Base-by-base conservation (phyloP, 2,797 vertebrate species). In the Cyprinella venusta region DNA sequence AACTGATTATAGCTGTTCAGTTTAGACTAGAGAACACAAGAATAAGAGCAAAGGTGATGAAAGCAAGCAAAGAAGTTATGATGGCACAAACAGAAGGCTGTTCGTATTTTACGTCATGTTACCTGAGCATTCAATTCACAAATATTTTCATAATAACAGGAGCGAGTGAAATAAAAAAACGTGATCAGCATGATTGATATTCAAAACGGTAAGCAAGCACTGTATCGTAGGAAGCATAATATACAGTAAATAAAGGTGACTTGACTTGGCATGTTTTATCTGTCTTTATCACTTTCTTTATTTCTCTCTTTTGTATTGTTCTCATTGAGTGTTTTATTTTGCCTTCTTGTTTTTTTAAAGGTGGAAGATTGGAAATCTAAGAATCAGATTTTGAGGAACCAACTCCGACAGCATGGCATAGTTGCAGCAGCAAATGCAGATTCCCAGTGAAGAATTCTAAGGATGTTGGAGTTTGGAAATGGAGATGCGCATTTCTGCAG, bases 281-380 rank as follows among this genome's bases (percentile, higher is more conserved):
- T 45, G 13, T 70, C n/a, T 70, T 48, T 48, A 26, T 48, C 15
- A 8, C 24, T 30, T 48, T 30, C 9, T 54, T 52, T 56, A 21
- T 15, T 52, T 33, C 9, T 59, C 6, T 40, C 6, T 76, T 76
- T 76, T 56, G 12, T 56, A 16, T n/a, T 18, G 16, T 50, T 36
- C 30, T 50, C 10, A 75, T 72, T 30, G 6, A 76, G 10, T 5
- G 8, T 78, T 40, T 56, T 71, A 24, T 70, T 54, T 26, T 56
- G 40, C 67, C 13, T 33, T 30, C 5, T 16, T 16, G 4, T 38
- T n/a, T 21, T 21, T 79, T 72, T 65, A 90, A 89, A 95, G 95
- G 93, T 95, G 63, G 95, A 95, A 85, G 94, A 95, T 88, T 95
- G 94, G 94, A 95, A 95, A 85, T 94, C 94, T 76, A 95, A 95